phyloP scores from a whole-genome alignment of 2,888 invertebrate species.

The Drosophila imparisetae region DNA sequence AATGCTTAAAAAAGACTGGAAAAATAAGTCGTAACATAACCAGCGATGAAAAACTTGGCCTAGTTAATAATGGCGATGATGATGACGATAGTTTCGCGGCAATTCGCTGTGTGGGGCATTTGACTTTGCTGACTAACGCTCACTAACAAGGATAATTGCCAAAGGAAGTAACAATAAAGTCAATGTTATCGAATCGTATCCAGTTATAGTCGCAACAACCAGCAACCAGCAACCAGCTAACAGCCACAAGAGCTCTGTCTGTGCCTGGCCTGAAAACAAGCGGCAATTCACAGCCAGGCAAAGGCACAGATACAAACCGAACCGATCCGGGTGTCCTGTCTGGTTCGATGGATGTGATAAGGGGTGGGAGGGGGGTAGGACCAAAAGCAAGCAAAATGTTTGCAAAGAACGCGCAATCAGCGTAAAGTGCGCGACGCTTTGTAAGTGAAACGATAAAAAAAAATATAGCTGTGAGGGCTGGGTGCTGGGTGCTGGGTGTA shows the following conservation, averaged over 20 bases:
- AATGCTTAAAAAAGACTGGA: conserved; percentile 18
- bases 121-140: conserved; percentile 38
- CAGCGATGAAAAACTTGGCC: conserved; percentile 21
- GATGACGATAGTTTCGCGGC: conserved; percentile 39
- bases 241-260: conserved; percentile 15
- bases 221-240: conserved; percentile 25
- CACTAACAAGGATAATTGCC: conserved; percentile 77
- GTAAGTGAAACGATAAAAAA: conserved; percentile 78
- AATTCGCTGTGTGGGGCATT: conserved; percentile 24
- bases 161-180: conserved; percentile 78
- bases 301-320: conserved; percentile 11
- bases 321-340: conserved; percentile 32
- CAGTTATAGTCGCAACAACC: conserved; percentile 33
- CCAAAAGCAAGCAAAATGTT: conserved; percentile 63
- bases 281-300: conserved; percentile 17
- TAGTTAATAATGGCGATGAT: conserved; percentile 18
- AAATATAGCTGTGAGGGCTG: conserved; percentile 3
- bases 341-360: background rate
- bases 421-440: conserved; percentile 78
- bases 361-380: background rate
- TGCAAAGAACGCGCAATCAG: conserved; percentile 75
- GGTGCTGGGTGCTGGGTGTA: background rate
- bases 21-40: conserved; percentile 8
- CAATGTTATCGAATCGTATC: conserved; percentile 70
- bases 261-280: conserved; percentile 32